Base-by-base conservation (phyloP, 2,113 vertebrate species). In the Solea senegalensis region DNA sequence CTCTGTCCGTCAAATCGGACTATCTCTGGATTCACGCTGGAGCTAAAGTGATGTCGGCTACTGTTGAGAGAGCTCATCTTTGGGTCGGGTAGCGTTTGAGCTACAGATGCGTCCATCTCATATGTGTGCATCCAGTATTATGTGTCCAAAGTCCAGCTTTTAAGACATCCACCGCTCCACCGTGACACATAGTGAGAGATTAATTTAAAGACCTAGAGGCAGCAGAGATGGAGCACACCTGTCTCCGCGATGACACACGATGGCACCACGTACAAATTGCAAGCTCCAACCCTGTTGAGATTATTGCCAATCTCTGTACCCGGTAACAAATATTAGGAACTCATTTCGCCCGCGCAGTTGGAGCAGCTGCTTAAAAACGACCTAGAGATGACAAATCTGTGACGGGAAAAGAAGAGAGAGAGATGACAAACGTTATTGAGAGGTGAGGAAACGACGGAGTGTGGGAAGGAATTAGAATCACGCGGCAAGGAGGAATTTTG, bases 351-450 rank as follows among this genome's bases (percentile, higher is more conserved):
- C 10, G 45, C 13, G 2, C 44, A 34, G 2, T 16, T 43, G 8
- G 15, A 73, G 43, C 52, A 66, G 66, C 76, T 76, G 81, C 78
- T 82, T 72, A 72, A 43, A 21, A 66, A 69, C 80, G 75, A 88
- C 28, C 34, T 34, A 81, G 69, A 80, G 65, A 62, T 76, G 67
- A 65, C 81, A 81, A 66, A 45, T 75, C 21, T 54, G 43, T 66
- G 62, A 77, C 34, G 2, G 34, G 21, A 71, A 52, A 62, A 44
- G 50, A 55, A 50, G 34, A 21, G 34, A 34, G 21, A 21, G 21
- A 21, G 21, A 34, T 6, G 34, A 34, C 34, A 34, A 34, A 34
- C 34, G 5, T 34, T 9, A n/a, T 21, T 21, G n/a, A 26, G 27
- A 54, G 66, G 0, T 0, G 21, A 4, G 15, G 75, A 61, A 57